Percentiles rank a stretch among this genome's conserved stretches.
phyloP scores from a whole-genome alignment of 1,140 invertebrate genomes.

The Teleopsis dalmanni region DNA sequence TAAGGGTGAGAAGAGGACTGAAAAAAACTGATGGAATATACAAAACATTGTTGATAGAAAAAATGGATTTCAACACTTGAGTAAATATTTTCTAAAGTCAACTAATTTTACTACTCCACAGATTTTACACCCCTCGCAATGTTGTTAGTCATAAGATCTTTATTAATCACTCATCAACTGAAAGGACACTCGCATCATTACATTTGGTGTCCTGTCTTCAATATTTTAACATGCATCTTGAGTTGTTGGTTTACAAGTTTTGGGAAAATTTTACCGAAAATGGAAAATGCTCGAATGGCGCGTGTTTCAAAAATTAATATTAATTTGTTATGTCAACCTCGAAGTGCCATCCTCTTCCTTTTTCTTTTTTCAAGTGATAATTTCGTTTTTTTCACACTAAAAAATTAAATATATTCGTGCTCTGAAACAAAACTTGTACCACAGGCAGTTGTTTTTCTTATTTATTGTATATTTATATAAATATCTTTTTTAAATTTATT shows the following conservation, averaged over 20 bases:
- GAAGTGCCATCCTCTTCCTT: not conserved
- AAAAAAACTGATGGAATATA: constrained; percentile 19
- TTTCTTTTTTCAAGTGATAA: not conserved
- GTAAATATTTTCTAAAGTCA: too few relatives aligned
- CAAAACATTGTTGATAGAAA: constrained; percentile 7
- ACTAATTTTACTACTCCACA: too few relatives aligned
- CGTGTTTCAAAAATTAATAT: constrained; percentile 44
- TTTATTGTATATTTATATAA: too few relatives aligned
- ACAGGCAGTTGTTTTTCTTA: too few relatives aligned
- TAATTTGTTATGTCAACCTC: constrained; percentile 42
- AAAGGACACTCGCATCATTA: constrained; percentile 4
- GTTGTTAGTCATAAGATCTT: not conserved
- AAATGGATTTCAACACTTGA: constrained; percentile 41
- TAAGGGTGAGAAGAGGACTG: constrained; percentile 29
- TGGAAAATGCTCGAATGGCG: too few relatives aligned
- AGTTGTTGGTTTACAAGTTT: not conserved
- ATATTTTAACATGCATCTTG: too few relatives aligned
- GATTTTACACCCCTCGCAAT: too few relatives aligned
- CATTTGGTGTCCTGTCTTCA: too few relatives aligned
- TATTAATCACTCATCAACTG: constrained; percentile 4
- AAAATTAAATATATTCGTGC: too few relatives aligned
- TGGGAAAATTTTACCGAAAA: not conserved
- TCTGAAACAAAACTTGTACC: too few relatives aligned
- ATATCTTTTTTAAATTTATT: too few relatives aligned
- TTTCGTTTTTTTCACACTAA: too few relatives aligned